These are phyloP conservation scores for Thamnophis sirtalis DNA, from an alignment of 2,113 vertebrate genomes.

Conservation along the genomic window DNA sequence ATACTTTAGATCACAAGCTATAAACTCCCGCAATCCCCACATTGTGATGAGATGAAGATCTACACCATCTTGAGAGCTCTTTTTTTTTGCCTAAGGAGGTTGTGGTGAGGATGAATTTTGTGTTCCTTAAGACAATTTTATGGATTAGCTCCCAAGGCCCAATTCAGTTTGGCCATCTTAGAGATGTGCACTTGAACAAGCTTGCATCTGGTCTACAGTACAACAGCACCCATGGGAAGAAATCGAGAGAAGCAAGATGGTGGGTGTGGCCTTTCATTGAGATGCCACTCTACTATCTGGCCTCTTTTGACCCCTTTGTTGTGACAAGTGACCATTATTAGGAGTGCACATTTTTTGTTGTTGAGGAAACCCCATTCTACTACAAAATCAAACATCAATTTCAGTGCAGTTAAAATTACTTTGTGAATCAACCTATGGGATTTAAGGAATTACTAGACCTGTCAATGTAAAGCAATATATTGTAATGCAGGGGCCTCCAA, in stretches of 20 bases:
- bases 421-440: background rate
- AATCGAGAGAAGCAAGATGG: background rate
- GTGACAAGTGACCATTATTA: background rate
- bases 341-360: background rate
- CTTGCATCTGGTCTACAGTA: background rate
- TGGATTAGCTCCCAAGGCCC: background rate
- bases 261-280: background rate
- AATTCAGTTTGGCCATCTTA: background rate
- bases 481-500: background rate
- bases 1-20: background rate
- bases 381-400: background rate
- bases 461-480: accelerated
- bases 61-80: background rate
- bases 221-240: background rate
- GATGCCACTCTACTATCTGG: background rate
- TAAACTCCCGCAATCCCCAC: background rate
- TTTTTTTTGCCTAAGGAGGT: background rate
- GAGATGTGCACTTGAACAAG: background rate
- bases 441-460: accelerated
- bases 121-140: background rate
- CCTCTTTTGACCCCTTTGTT: background rate
- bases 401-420: background rate
- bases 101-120: background rate
- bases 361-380: background rate
- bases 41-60: background rate